These are phyloP conservation scores for Galaxias olidus DNA, from an alignment of 2,797 vertebrate species.

Conservation along the genomic window DNA sequence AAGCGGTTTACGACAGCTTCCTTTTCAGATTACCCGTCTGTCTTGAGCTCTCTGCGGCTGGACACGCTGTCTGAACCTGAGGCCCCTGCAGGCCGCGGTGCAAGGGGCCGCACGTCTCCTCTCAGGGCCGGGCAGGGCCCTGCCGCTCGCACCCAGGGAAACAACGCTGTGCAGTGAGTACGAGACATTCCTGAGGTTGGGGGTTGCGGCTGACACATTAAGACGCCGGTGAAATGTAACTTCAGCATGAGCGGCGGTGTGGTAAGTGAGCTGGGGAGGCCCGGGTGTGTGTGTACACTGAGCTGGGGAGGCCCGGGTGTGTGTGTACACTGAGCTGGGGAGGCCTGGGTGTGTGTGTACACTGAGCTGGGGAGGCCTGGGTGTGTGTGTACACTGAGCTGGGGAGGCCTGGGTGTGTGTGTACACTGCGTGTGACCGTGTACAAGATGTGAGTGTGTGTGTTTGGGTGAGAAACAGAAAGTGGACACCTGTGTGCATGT, in stretches of 20 bases:
- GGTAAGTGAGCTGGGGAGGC: background rate
- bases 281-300: no score
- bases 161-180: background rate
- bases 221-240: conserved; percentile 24
- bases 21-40: conserved; percentile 68
- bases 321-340: background rate
- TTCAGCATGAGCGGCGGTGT: conserved; percentile 2
- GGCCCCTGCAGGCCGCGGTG: background rate
- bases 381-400: no score
- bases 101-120: no score
- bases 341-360: background rate
- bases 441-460: no score
- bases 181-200: conserved; percentile 28
- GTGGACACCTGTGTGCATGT: no score
- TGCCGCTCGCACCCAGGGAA: conserved; percentile 13
- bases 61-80: conserved; percentile 46
- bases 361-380: background rate
- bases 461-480: no score
- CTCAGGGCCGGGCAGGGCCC: background rate
- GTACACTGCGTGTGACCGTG: no score
- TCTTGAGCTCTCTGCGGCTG: conserved; percentile 54
- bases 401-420: no score
- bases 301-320: background rate
- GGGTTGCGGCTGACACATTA: conserved; percentile 35
- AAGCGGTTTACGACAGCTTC: conserved; percentile 63